Conservation (phyloP, 2,797 vertebrate genomes). For the Sarcophilus harrisii region DNA sequence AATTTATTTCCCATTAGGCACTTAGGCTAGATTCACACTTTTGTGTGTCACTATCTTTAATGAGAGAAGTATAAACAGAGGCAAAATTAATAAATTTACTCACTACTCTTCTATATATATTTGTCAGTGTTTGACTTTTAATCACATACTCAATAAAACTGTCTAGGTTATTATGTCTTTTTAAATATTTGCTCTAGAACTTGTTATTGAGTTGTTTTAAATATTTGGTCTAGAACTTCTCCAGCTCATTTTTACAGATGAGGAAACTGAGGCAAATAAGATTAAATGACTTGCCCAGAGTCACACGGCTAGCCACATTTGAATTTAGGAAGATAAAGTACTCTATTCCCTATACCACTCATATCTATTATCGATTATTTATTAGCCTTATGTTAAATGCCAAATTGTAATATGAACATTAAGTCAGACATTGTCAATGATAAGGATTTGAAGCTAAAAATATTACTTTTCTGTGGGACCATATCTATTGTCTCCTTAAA, state of each 20-base stretch:
- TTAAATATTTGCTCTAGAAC: no score
- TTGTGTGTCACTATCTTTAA: neutral
- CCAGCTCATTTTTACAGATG: slow-evolving; percentile 3
- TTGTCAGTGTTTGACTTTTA: neutral
- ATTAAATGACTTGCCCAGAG: neutral
- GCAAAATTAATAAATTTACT: slow-evolving; percentile 15
- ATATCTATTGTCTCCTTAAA: neutral
- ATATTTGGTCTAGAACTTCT: no score
- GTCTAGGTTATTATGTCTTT: neutral
- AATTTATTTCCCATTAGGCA: slow-evolving; percentile 4
- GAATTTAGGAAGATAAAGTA: neutral
- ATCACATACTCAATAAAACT: neutral
- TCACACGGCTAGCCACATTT: neutral
- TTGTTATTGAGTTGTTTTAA: no score
- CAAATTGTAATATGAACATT: neutral
- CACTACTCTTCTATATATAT: neutral
- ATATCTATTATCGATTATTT: neutral
- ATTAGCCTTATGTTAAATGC: slow-evolving; percentile 24
- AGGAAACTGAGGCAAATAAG: neutral
- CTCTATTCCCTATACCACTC: neutral
- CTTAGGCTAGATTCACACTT: neutral
- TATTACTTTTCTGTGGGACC: slow-evolving; percentile 38
- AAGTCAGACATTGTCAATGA: slow-evolving; percentile 10
- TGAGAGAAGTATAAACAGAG: slow-evolving; percentile 22
- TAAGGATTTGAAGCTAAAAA: slow-evolving; percentile 29